A percentile compares a stretch with the other conserved stretches of the same genome.
Evolutionary conservation across 2,113 vertebrate species (phyloP).

Genomic region (Daubentonia madagascariensis): DNA sequence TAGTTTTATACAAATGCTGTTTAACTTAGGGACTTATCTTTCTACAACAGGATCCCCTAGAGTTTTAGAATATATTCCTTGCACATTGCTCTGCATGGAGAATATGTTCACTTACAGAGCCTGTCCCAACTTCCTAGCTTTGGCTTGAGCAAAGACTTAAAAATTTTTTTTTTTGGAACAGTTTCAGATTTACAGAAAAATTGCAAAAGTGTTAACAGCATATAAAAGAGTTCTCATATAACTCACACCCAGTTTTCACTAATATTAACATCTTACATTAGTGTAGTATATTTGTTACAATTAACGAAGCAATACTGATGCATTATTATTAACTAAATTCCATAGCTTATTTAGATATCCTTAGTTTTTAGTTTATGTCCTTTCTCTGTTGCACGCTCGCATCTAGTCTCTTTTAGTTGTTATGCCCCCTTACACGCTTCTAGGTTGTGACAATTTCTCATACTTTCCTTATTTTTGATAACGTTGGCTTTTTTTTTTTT

Average conservation of each 20-base stretch:
- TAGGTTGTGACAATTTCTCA: background rate
- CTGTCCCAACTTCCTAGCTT: background rate
- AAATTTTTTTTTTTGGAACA: background rate
- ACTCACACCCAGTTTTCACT: background rate
- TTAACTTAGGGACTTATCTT: conserved; percentile 47
- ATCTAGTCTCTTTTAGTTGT: background rate
- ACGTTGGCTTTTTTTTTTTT: background rate
- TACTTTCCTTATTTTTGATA: background rate
- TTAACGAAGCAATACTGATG: background rate
- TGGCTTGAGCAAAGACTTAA: background rate
- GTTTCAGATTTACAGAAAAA: conserved; percentile 1
- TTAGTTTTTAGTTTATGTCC: background rate
- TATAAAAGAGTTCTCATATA: background rate
- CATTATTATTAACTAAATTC: background rate
- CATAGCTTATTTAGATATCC: background rate
- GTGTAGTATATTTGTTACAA: background rate
- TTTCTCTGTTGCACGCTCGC: background rate
- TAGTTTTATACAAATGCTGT: conserved; percentile 26
- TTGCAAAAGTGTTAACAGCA: background rate
- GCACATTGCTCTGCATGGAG: background rate
- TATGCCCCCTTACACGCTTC: background rate
- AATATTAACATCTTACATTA: background rate
- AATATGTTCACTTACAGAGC: background rate
- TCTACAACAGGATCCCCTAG: background rate
- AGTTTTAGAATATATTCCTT: background rate